Evolutionary conservation across 1,140 invertebrate species (phyloP).

Genomic region (Pomacea maculata): DNA sequence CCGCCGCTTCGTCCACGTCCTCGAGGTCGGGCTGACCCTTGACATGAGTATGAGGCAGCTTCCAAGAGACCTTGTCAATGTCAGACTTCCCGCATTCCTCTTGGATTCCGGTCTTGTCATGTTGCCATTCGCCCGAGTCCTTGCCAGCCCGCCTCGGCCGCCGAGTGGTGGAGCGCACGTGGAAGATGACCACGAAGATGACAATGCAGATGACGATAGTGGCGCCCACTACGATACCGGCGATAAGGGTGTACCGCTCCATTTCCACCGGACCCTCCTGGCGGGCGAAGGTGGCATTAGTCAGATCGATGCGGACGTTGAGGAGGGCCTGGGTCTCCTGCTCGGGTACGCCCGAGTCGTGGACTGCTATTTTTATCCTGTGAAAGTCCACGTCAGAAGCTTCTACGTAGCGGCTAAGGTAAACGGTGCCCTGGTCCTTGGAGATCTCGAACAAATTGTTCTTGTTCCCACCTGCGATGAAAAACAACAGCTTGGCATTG

Average conservation of each 20-base stretch:
- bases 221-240: conserved; percentile 46
- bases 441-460: conserved; percentile 73
- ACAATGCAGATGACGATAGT: conserved; percentile 49
- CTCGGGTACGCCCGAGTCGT: conserved; percentile 41
- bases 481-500: conserved; percentile 86
- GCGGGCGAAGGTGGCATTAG: conserved; percentile 40
- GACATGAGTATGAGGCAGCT: conserved; percentile 16
- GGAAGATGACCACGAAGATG: conserved; percentile 47
- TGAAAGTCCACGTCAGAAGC: conserved; percentile 36
- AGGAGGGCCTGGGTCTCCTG: conserved; percentile 36
- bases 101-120: conserved; percentile 34
- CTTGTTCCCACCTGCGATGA: conserved; percentile 85
- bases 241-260: conserved; percentile 49
- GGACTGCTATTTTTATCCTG: conserved; percentile 38
- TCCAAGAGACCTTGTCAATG: conserved; percentile 29
- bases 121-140: conserved; percentile 28
- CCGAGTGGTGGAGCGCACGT: conserved; percentile 33
- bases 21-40: conserved; percentile 5
- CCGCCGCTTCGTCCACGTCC: conserved; percentile 4
- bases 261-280: conserved; percentile 22
- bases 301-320: conserved; percentile 42
- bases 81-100: conserved; percentile 35
- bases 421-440: conserved; percentile 40
- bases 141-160: conserved; percentile 17
- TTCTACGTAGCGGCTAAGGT: conserved; percentile 32